A percentile compares a stretch with the other conserved stretches of the same genome.
phyloP scores from a whole-genome alignment of 2,888 invertebrate genomes.

The Metacarcinus magister region DNA sequence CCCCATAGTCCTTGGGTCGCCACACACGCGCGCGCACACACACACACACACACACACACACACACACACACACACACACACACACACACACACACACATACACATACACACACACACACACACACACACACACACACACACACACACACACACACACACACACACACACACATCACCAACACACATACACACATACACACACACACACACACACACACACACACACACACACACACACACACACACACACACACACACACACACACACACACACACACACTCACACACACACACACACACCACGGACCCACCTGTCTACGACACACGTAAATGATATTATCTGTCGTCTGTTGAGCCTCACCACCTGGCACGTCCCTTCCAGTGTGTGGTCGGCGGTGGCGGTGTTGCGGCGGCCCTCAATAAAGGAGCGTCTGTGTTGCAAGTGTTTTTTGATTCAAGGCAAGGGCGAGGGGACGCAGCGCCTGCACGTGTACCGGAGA shows the following conservation, averaged over 20 bases:
- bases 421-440: constrained; percentile 6
- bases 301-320: background rate
- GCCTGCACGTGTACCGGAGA: background rate
- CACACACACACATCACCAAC: constrained; percentile 34
- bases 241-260: constrained; percentile 64
- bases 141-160: background rate
- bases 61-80: constrained; percentile 43
- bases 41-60: background rate
- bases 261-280: constrained; percentile 53
- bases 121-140: constrained; percentile 30
- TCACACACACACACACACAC: constrained; percentile 29
- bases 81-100: constrained; percentile 62
- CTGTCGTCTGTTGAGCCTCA: constrained; percentile 44
- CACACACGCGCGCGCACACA: background rate
- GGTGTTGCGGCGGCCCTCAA: background rate
- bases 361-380: background rate
- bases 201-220: background rate
- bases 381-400: constrained; percentile 18
- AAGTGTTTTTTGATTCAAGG: background rate
- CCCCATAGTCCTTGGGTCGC: constrained; percentile 38
- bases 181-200: constrained; percentile 62
- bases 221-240: constrained; percentile 16
- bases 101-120: constrained; percentile 45
- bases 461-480: background rate
- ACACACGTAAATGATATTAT: constrained; percentile 38